Conservation (phyloP, 2,797 vertebrate genomes). For the Anguilla megastoma region DNA sequence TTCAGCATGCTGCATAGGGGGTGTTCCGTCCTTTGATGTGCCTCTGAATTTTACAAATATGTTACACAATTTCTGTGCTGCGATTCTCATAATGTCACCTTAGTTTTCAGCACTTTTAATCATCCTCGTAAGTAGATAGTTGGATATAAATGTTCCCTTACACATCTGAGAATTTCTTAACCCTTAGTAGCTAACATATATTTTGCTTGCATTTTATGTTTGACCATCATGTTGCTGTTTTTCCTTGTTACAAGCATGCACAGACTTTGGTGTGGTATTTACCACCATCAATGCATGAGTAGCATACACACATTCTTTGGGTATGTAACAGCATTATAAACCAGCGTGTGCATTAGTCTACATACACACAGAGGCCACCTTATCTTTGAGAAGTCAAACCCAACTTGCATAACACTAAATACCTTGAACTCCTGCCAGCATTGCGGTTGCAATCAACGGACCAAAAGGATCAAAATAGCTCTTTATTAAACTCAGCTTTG, state of each 20-base stretch:
- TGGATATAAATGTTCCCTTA: not conserved
- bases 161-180: not conserved
- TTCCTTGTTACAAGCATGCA: not conserved
- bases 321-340: not conserved
- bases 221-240: not conserved
- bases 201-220: not conserved
- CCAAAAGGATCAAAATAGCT: not conserved
- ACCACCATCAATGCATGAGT: not conserved
- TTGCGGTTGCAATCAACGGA: conserved; percentile 3
- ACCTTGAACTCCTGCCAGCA: not conserved
- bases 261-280: not conserved
- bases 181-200: not conserved
- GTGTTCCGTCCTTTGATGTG: not conserved
- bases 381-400: conserved; percentile 12
- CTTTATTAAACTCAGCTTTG: not conserved
- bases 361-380: not conserved
- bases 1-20: too few relatives aligned
- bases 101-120: not conserved
- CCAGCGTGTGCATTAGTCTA: not conserved
- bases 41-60: not conserved
- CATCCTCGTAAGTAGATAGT: not conserved
- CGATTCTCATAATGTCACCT: not conserved
- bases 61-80: not conserved
- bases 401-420: conserved; percentile 12
- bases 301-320: not conserved